A percentile compares a stretch with the other conserved stretches of the same genome.
Conservation (phyloP, 2,797 vertebrate genomes). For the Tamandua tetradactyla region DNA sequence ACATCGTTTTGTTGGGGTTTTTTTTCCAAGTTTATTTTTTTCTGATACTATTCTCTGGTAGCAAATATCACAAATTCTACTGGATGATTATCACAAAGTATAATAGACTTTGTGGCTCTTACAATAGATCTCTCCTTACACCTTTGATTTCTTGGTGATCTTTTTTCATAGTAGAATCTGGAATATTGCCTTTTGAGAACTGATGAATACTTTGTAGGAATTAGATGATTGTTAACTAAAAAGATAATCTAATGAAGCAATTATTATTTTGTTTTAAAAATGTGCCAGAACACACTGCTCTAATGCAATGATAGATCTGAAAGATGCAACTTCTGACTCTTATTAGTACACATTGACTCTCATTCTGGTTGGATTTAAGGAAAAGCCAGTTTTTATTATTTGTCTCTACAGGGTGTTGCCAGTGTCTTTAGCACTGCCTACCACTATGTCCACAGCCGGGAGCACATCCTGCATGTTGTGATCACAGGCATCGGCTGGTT, state of each 20-base stretch:
- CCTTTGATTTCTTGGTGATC: constrained; percentile 25
- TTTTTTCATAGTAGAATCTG: background rate
- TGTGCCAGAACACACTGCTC: too few relatives aligned
- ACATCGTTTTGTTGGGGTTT: background rate
- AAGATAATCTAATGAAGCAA: background rate
- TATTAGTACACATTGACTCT: background rate
- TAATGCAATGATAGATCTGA: too few relatives aligned
- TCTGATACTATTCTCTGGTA: constrained; percentile 12
- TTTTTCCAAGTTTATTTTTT: constrained; percentile 45
- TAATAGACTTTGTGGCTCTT: background rate
- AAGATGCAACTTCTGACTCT: background rate
- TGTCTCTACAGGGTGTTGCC: constrained; percentile 84
- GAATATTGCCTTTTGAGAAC: constrained; percentile 31
- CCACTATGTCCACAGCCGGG: constrained; percentile 80
- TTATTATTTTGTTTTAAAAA: too few relatives aligned
- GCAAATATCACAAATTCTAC: constrained; percentile 19
- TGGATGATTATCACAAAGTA: constrained; percentile 19
- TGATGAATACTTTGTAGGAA: constrained; percentile 8
- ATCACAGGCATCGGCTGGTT: constrained; percentile 84
- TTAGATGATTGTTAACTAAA: constrained; percentile 21
- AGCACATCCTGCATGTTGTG: constrained; percentile 81
- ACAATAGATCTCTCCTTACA: background rate
- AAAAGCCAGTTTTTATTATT: constrained; percentile 50
- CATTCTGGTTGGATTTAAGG: background rate
- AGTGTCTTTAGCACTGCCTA: constrained; percentile 85